Conservation (phyloP, 2,888 invertebrate genomes). For the Ligdia adustata region DNA sequence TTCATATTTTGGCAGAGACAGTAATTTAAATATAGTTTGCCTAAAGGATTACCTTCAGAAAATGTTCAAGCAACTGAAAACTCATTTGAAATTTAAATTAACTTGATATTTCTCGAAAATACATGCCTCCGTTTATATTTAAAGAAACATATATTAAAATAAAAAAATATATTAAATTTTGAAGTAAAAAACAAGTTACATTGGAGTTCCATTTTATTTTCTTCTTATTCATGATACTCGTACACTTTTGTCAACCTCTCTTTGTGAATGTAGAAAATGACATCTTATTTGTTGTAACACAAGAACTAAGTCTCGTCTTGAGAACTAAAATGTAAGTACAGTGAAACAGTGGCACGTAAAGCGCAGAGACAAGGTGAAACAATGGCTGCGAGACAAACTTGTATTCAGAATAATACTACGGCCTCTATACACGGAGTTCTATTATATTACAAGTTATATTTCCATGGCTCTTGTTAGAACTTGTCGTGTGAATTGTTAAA, state of each 20-base stretch:
- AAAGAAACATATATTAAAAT: too few species aligned
- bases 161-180: too few species aligned
- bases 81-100: conserved; percentile 22
- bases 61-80: conserved; percentile 34
- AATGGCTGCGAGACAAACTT: conserved; percentile 41
- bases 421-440: conserved; percentile 51
- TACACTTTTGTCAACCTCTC: conserved; percentile 1
- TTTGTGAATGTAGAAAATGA: conserved; percentile 11
- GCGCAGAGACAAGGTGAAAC: conserved; percentile 37
- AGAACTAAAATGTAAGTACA: conserved; percentile 21
- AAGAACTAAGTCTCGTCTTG: conserved; percentile 7
- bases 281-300: conserved; percentile 8
- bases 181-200: background rate
- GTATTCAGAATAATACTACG: conserved; percentile 36
- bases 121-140: too few species aligned
- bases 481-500: conserved; percentile 78
- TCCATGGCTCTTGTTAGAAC: conserved; percentile 64
- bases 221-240: background rate
- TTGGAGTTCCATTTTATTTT: background rate
- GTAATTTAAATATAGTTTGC: conserved; percentile 44
- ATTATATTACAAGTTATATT: conserved; percentile 59
- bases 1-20: conserved; percentile 55
- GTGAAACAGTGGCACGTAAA: conserved; percentile 18
- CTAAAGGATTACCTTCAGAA: conserved; percentile 37
- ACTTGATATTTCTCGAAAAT: too few species aligned